Evolutionary conservation across 2,113 vertebrate genomes (phyloP).

Genomic region (Psammodynastes pulverulentus): DNA sequence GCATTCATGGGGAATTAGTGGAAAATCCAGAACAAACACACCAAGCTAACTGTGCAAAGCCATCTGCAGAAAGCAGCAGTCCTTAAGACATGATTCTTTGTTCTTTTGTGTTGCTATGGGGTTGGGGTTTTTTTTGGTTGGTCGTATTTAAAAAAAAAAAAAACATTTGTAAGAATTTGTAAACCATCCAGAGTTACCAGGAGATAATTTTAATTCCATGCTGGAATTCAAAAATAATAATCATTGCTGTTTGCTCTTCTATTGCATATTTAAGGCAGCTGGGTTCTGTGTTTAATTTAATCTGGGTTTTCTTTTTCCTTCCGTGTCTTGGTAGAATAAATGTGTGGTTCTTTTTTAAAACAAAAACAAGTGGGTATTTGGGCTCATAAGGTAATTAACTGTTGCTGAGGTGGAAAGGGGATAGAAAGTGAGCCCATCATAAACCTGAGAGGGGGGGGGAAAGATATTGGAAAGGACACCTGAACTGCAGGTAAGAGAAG

Average conservation of each 20-base stretch:
- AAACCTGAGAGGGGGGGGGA: too few relatives aligned
- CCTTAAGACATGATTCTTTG: background rate
- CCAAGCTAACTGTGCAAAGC: background rate
- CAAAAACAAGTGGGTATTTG: background rate
- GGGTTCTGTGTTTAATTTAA: background rate
- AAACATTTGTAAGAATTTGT: background rate
- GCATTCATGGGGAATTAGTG: background rate
- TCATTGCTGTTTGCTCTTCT: background rate
- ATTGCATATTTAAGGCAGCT: background rate
- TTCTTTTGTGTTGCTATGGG: background rate
- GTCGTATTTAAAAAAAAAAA: background rate
- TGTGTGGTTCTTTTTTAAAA: background rate
- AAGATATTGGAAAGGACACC: background rate
- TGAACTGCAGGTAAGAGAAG: too few relatives aligned
- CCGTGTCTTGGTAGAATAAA: background rate
- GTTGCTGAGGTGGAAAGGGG: too few relatives aligned
- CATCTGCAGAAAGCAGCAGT: too few relatives aligned
- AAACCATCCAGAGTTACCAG: background rate
- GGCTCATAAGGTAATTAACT: background rate
- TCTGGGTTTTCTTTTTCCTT: too few relatives aligned
- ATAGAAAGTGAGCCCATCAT: background rate
- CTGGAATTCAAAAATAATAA: background rate
- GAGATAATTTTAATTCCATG: background rate
- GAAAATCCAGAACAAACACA: background rate
- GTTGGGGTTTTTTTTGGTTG: background rate